These are phyloP conservation scores for Kryptopterus vitreolus DNA, from an alignment of 2,797 vertebrate genomes.

Conservation along the genomic window DNA sequence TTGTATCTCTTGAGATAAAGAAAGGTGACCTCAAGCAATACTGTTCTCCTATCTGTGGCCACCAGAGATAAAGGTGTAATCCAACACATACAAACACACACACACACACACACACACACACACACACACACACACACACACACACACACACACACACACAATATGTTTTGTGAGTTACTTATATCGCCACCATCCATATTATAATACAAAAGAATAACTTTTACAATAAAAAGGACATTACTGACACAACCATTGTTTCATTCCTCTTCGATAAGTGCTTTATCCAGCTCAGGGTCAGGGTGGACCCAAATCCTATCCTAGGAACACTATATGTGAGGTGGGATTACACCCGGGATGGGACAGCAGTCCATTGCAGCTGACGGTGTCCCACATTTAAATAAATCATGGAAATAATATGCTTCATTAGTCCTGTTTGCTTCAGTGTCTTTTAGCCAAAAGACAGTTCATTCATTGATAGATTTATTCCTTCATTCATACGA, in stretches of 20 bases:
- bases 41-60: conserved; percentile 34
- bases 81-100: not conserved
- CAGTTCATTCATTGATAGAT: not conserved
- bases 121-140: conserved; percentile 21
- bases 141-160: conserved; percentile 16
- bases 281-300: conserved; percentile 5
- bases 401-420: conserved; percentile 2
- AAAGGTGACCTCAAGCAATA: conserved; percentile 32
- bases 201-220: conserved; percentile 27
- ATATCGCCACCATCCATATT: conserved; percentile 24
- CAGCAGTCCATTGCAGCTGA: not conserved
- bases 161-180: conserved; percentile 6
- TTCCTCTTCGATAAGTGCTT: conserved; percentile 2
- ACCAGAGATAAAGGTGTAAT: conserved; percentile 35
- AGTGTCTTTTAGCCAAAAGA: not conserved
- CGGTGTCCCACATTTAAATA: not conserved
- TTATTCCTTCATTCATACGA: no score
- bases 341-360: conserved; percentile 6
- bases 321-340: not conserved
- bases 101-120: conserved; percentile 18
- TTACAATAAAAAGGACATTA: conserved; percentile 18
- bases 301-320: not conserved
- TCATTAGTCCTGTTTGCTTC: conserved; percentile 1
- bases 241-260: conserved; percentile 5
- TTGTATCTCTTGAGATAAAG: conserved; percentile 29